Conservation (phyloP, 2,888 invertebrate genomes). For the Heliconius erato region DNA sequence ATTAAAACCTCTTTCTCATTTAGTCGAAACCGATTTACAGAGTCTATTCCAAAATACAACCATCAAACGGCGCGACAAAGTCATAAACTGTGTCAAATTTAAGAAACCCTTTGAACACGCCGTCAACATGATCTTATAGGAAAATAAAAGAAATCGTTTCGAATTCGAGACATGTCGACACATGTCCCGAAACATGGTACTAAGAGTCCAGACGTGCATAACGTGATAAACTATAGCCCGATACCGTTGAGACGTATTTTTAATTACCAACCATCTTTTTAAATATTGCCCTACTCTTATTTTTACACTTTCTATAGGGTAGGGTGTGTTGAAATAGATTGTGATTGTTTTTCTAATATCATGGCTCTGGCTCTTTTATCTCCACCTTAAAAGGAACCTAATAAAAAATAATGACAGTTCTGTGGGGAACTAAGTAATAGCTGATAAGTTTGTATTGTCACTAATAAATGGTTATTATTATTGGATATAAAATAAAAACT, state of each 20-base stretch:
- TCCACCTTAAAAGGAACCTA: conserved; percentile 38
- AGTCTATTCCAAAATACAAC: conserved; percentile 55
- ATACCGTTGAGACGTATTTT: conserved; percentile 57
- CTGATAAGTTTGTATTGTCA: conserved; percentile 34
- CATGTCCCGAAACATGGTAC: conserved; percentile 70
- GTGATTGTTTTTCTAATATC: conserved; percentile 48
- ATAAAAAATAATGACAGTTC: conserved; percentile 43
- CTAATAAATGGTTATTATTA: conserved; percentile 36
- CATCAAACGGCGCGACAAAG: conserved; percentile 70
- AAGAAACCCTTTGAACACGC: conserved; percentile 79
- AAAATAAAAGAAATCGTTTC: conserved; percentile 76
- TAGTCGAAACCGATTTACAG: conserved; percentile 61
- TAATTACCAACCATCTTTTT: conserved; percentile 54
- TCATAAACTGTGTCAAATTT: conserved; percentile 82
- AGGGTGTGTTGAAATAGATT: conserved; percentile 44
- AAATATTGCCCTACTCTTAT: conserved; percentile 48
- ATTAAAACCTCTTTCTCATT: conserved; percentile 57
- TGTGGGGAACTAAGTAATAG: conserved; percentile 32
- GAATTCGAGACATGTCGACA: conserved; percentile 81
- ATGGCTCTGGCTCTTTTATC: conserved; percentile 46
- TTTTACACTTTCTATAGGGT: conserved; percentile 47
- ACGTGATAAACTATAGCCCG: conserved; percentile 74
- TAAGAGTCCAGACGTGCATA: conserved; percentile 78
- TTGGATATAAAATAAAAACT: conserved; percentile 24
- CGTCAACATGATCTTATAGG: conserved; percentile 76